Base-by-base conservation (phyloP, 1,140 invertebrate species). In the Drosophila murphyi region DNA sequence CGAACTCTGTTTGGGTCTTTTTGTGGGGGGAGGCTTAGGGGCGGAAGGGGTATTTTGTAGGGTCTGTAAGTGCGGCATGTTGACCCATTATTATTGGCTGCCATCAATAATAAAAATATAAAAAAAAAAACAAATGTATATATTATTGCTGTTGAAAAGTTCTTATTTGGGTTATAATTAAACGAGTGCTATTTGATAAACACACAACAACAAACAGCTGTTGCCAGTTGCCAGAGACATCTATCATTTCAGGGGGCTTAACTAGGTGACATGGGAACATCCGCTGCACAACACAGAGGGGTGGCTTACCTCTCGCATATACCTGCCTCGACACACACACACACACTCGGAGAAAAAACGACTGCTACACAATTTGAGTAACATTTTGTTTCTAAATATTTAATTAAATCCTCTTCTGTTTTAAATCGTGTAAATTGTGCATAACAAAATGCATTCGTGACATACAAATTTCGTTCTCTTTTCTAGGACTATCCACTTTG, bases 191-290 rank as follows among this genome's bases (percentile, higher is more conserved):
- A 70, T 63, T 88, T 72, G 80, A 83, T 80, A 87, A 89, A 71
- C 78, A 71, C 69, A 72, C 52, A 59, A 56, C 57, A 59, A 56
- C 59, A 81, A 81, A 87, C 83, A 87, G 83, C 83, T 87, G 83
- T 80, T 63, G 64, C 31, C 43, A 28, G 39, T 52, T 34, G 35
- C 12, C 48, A 28, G 47, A 41, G 61, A 76, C 77, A 87, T 87
- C 77, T 89, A 87, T 87, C 83, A 87, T 89, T 12, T 57, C 34
- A 5, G 51, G 52, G 64, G 85, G 83, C 85, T 87, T 87, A 87
- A 39, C 76, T 43, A 34, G 32, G 29, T 89, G 83, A 87, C 83
- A 87, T 80, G 83, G 83, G 83, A 87, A 89, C 80, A 83, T 78
- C 85, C 83, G 83, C 56, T 64, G 34, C 35, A 6, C 28, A 6